Base-by-base conservation (phyloP, 2,113 vertebrate species). In the Halichoerus grypus region DNA sequence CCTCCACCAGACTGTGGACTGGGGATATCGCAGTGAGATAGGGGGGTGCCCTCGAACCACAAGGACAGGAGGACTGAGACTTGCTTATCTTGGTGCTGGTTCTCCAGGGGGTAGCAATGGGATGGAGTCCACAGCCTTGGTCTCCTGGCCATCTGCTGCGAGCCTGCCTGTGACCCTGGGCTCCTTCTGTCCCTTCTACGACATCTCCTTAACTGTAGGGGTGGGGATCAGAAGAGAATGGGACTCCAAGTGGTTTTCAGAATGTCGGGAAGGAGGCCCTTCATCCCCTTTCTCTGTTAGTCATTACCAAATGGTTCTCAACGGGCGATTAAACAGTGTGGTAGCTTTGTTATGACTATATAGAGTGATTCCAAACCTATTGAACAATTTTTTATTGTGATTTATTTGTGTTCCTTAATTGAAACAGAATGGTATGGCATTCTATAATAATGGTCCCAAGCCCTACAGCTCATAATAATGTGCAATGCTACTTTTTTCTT, bases 331-430 rank as follows among this genome's bases (percentile, higher is more conserved):
- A 81, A 97, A 13, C 94, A 97, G 89, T 95, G 72, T 26, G 92
- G 87, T 82, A 97, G 93, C 98, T 96, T 97, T 97, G 89, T 93
- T 89, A 92, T 90, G 83, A 59, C 9, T 98, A 57, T 97, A 97
- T 95, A 98, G 88, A 97, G 91, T 97, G 93, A 95, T 97, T 97
- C 91, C 96, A 97, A 98, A 96, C 59, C 96, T 92, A 97, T 97
- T 98, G 97, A 97, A 98, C 71, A 61, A 91, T 85, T 96, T 90
- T 98, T 98, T 98, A 98, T 96, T 98, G 93, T 97, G 93, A 98
- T 98, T 98, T 98, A 97, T 98, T 98, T 98, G 97, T 98, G 88
- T 96, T 97, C 91, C 88, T 91, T 98, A 98, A 97, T 97, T 95
- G 96, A 96, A 97, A 97, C 97, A 98, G 97, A 98, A 98, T 97